Evolutionary conservation across 1,140 invertebrate genomes (phyloP), one percentile per base, ranked within the genome.

Genomic region (Zaprionus tsacasi): DNA sequence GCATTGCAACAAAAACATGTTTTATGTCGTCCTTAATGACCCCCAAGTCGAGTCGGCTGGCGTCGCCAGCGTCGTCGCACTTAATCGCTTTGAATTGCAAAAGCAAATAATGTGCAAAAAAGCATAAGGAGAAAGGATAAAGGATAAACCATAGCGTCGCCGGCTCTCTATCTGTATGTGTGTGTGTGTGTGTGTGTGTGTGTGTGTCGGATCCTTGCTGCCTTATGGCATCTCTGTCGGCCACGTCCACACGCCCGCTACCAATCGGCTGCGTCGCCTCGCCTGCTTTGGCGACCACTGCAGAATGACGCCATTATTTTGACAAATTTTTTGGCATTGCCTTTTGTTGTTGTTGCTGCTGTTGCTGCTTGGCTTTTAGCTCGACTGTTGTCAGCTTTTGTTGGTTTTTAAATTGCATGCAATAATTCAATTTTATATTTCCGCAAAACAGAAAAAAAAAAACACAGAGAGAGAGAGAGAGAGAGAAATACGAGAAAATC

Each of bases 391-490:
- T 81, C 79, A 77, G 88, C 85, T 78, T 91, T 91, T 91, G 89
- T 91, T 88, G 88, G 76, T 80, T 89, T 87, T 91, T 79, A 91
- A 91, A 89, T 86, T 91, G 81, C 89, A 79, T 77, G 79, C 83
- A 91, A 91, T 91, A 91, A 91, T 91, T 91, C 89, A 91, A 86
- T 86, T 91, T 91, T 91, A 91, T 91, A 91, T 91, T 82, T 91
- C 89, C 89, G 89, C 77, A 89, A 78, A 63, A 76, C 61, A 73
- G 21, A 48, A 30, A 65, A 40, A 52, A 48, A 43, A 43, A 55
- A 38, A 54, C 36, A 64, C 52, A 21, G 0, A 21, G 21, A 54
- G 52, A 64, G 52, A 21, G 0, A 21, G 21, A 21, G 21, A 40
- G 52, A 64, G 50, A 21, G 21, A 21, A 45, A 27, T 15, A 33